phyloP scores from a whole-genome alignment of 2,797 vertebrate genomes.

The Tapera naevia region DNA sequence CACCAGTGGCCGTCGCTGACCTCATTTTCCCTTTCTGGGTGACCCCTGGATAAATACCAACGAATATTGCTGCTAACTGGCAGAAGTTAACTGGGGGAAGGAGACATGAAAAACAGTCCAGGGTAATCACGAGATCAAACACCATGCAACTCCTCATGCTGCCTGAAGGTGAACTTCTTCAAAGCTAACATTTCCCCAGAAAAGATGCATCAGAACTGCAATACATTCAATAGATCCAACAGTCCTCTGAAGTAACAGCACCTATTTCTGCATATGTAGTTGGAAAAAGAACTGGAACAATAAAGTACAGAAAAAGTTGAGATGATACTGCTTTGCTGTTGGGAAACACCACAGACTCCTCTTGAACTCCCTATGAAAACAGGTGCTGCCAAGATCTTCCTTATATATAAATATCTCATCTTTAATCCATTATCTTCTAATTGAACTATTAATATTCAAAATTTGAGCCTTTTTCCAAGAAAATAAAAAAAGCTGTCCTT shows the following conservation, averaged over 20 bases:
- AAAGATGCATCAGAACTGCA: not conserved
- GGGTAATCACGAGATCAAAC: not conserved
- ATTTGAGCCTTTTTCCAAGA: not conserved
- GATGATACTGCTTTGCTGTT: not conserved
- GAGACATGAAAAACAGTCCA: not conserved
- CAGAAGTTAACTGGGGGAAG: not conserved
- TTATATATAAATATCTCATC: not conserved
- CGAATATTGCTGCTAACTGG: not conserved
- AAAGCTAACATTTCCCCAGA: not conserved
- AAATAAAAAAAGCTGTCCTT: not conserved
- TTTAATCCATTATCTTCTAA: not conserved
- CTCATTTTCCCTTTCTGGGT: not conserved
- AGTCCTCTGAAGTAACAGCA: not conserved
- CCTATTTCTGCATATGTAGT: fast-evolving
- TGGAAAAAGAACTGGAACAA: not conserved
- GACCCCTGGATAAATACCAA: not conserved
- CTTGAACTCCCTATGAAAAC: not conserved
- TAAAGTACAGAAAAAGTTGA: not conserved
- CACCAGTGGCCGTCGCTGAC: fast-evolving
- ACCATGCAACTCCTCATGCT: not conserved
- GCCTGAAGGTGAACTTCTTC: not conserved
- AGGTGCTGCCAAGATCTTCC: not conserved
- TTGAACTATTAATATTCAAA: not conserved
- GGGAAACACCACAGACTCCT: not conserved
- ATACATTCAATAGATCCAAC: not conserved